Evolutionary conservation across 2,888 invertebrate genomes (phyloP).

Genomic region (Hartigia nigra): DNA sequence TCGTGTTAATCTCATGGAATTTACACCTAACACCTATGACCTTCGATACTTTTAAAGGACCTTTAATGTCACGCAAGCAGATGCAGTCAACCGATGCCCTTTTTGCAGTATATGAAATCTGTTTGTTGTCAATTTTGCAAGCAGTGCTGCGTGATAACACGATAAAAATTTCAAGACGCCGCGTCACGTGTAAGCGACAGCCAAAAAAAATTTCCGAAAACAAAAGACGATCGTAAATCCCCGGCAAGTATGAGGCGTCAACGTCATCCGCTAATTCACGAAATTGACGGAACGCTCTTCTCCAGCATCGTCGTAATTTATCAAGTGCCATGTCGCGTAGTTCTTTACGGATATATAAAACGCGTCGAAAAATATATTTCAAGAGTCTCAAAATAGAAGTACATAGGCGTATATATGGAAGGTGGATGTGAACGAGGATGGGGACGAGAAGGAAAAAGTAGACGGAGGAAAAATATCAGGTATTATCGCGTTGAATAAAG

Average conservation of each 20-base stretch:
- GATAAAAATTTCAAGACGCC: background rate
- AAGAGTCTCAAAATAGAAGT: background rate
- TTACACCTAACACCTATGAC: constrained; percentile 28
- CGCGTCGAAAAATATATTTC: background rate
- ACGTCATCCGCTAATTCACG: background rate
- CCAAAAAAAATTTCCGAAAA: background rate
- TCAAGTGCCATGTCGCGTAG: background rate
- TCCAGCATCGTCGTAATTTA: background rate
- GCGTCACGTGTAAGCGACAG: background rate
- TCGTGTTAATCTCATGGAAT: constrained; percentile 26
- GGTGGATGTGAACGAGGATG: background rate
- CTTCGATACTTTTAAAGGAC: background rate
- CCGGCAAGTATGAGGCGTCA: background rate
- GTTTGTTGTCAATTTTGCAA: background rate
- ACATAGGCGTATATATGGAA: background rate
- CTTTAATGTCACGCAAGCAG: background rate
- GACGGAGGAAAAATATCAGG: background rate
- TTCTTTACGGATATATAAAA: background rate
- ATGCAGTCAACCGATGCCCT: background rate
- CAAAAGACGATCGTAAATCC: background rate
- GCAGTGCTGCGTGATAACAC: background rate
- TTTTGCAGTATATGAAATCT: background rate
- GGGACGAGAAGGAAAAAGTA: background rate
- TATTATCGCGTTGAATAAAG: constrained; percentile 3
- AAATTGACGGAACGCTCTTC: background rate